Conservation (phyloP, 2,888 invertebrate genomes). For the Sialis lutaria region DNA sequence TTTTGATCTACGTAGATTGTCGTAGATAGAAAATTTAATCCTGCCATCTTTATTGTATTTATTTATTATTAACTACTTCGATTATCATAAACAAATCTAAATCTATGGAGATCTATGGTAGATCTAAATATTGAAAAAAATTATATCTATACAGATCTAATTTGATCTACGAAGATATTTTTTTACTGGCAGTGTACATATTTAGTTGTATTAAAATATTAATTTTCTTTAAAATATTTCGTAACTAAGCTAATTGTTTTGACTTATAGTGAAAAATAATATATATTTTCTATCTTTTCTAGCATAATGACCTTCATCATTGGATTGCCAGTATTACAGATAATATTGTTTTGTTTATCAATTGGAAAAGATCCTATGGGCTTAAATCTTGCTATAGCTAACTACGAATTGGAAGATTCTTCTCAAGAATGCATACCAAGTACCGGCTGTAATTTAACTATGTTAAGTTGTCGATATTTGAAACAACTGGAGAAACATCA, state of each 20-base stretch:
- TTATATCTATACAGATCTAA: not conserved
- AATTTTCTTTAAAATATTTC: too few relatives aligned
- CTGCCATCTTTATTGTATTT: too few relatives aligned
- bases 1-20: too few relatives aligned
- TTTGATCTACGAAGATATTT: not conserved
- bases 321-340: constrained; percentile 70
- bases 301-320: constrained; percentile 74
- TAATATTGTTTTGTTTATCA: constrained; percentile 71
- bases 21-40: too few relatives aligned
- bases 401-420: constrained; percentile 45
- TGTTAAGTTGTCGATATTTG: constrained; percentile 64
- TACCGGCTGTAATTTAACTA: constrained; percentile 39
- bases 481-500: constrained; percentile 20
- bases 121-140: not conserved
- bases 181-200: not conserved
- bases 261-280: too few relatives aligned
- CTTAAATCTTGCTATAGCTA: constrained; percentile 61
- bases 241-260: too few relatives aligned
- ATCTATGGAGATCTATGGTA: too few relatives aligned
- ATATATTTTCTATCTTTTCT: constrained; percentile 13
- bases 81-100: too few relatives aligned
- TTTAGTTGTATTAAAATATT: not conserved
- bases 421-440: constrained; percentile 19
- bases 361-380: constrained; percentile 75
- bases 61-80: too few relatives aligned